phyloP scores from a whole-genome alignment of 1,140 invertebrate genomes.

The Popillia japonica region DNA sequence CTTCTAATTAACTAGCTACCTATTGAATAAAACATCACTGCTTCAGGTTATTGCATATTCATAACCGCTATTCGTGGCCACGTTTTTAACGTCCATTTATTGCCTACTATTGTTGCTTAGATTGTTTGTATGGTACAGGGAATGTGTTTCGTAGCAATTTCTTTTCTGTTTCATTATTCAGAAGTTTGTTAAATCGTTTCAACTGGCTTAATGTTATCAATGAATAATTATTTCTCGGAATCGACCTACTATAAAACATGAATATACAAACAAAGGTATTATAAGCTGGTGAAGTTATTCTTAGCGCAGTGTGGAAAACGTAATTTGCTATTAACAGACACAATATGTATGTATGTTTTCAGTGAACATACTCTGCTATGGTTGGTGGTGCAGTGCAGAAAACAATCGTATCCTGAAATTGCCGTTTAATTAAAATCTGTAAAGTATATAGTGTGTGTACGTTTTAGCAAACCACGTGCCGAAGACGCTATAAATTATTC shows the following conservation, averaged over 20 bases:
- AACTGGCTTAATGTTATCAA: slow-evolving; percentile 3
- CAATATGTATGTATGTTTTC: too few species aligned
- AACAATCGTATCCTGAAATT: too few species aligned
- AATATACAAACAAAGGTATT: not conserved
- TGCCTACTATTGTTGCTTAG: not conserved
- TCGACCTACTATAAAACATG: not conserved
- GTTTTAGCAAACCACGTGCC: too few species aligned
- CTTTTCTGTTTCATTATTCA: not conserved
- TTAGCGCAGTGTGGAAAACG: too few species aligned
- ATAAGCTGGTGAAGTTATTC: not conserved
- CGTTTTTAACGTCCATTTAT: slow-evolving; percentile 13
- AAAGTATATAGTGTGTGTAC: too few species aligned
- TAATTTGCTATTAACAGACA: too few species aligned
- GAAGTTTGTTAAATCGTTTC: not conserved
- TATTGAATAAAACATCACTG: slow-evolving; percentile 45
- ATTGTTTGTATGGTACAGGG: not conserved
- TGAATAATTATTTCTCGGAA: slow-evolving; percentile 7
- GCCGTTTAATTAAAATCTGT: too few species aligned
- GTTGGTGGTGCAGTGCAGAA: too few species aligned
- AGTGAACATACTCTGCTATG: too few species aligned
- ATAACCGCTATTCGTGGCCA: slow-evolving; percentile 44
- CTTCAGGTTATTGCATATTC: slow-evolving; percentile 46
- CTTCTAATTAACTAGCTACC: slow-evolving; percentile 43
- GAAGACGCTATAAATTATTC: too few species aligned
- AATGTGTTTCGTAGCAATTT: not conserved